Evolutionary conservation across 2,888 invertebrate genomes (phyloP).

Genomic region (Metellina segmentata): DNA sequence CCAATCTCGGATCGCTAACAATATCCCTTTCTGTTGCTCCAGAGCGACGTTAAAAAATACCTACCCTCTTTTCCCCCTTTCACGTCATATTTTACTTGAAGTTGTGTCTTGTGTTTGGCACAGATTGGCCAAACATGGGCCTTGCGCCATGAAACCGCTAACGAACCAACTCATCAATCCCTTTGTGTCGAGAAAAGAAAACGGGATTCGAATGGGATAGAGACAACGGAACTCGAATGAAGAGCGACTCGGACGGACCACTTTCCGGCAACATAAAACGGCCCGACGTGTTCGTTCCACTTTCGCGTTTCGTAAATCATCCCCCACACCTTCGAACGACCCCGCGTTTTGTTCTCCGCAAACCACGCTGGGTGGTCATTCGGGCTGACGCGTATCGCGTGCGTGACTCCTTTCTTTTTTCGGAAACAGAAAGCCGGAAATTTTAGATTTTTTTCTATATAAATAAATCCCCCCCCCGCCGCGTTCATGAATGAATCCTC

Average conservation of each 20-base stretch:
- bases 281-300: not conserved
- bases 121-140: too few species aligned
- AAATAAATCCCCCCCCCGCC: not conserved
- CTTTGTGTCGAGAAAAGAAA: not conserved
- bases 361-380: constrained; percentile 18
- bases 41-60: too few species aligned
- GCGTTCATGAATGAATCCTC: not conserved
- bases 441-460: not conserved
- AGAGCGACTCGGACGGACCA: not conserved
- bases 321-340: not conserved
- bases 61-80: too few species aligned
- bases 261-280: not conserved
- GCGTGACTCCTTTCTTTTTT: not conserved
- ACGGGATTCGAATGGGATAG: not conserved
- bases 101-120: too few species aligned
- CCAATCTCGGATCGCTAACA: too few species aligned
- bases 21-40: too few species aligned
- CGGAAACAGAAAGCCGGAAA: not conserved
- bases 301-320: constrained; percentile 32
- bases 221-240: not conserved
- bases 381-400: constrained; percentile 1
- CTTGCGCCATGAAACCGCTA: too few species aligned
- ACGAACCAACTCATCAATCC: not conserved
- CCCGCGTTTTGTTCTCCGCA: not conserved
- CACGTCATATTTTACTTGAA: too few species aligned